These are phyloP conservation scores for Megalurothrips usitatus DNA, from an alignment of 2,888 invertebrate genomes.

Conservation along the genomic window DNA sequence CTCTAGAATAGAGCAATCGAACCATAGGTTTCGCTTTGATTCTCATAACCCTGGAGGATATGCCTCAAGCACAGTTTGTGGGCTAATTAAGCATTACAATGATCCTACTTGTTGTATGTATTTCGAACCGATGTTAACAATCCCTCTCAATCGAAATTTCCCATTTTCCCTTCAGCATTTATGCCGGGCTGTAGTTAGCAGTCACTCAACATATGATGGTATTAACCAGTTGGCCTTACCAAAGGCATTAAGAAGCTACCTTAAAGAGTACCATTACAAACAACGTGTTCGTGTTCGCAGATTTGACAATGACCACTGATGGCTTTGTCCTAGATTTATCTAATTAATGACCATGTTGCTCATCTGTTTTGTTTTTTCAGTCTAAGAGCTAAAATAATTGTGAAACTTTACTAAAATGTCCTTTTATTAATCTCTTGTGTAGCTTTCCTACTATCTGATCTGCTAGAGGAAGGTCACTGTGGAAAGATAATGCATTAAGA, in stretches of 20 bases:
- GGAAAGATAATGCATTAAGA: not conserved
- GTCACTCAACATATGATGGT: slow-evolving; percentile 79
- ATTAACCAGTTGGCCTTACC: slow-evolving; percentile 84
- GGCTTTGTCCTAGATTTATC: not conserved
- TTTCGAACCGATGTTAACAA: slow-evolving; percentile 95
- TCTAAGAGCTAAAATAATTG: not conserved
- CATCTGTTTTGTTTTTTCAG: not conserved
- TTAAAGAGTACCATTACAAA: slow-evolving; percentile 96
- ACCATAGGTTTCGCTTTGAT: slow-evolving; percentile 92
- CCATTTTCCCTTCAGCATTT: slow-evolving; percentile 90
- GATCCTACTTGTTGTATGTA: slow-evolving; percentile 98
- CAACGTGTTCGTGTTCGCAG: slow-evolving; percentile 79
- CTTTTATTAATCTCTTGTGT: not conserved
- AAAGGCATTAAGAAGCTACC: slow-evolving; percentile 76
- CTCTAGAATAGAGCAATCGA: slow-evolving; percentile 95
- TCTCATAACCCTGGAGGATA: slow-evolving; percentile 97
- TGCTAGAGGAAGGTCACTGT: not conserved
- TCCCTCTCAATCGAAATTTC: slow-evolving; percentile 79
- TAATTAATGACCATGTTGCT: not conserved
- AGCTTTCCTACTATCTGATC: too few species aligned
- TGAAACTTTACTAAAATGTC: not conserved
- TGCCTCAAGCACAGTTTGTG: slow-evolving; percentile 81
- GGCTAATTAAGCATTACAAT: slow-evolving; percentile 75
- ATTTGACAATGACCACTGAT: slow-evolving; percentile 58
- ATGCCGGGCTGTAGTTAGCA: slow-evolving; percentile 81